A percentile compares a stretch with the other conserved stretches of the same genome.
Evolutionary conservation across 2,113 vertebrate species (phyloP).

Genomic region (Pristiophorus japonicus): DNA sequence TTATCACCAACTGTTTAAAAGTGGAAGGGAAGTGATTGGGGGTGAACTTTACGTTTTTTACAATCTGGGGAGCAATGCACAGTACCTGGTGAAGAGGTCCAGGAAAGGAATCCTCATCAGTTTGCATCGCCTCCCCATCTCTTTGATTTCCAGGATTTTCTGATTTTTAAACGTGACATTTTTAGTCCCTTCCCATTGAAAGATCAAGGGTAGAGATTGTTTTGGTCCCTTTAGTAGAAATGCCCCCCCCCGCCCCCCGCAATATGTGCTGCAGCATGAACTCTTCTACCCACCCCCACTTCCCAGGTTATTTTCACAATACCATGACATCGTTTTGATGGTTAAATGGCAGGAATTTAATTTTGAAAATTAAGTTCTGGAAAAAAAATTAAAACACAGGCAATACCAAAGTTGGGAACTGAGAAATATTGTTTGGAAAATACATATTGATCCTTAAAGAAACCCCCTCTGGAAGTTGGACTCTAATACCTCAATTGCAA

Average conservation of each 20-base stretch:
- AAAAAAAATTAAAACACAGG: neutral
- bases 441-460: neutral
- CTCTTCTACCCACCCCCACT: neutral
- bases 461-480: neutral
- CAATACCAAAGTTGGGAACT: neutral
- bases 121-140: too few relatives aligned
- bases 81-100: too few relatives aligned
- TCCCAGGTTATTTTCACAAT: neutral
- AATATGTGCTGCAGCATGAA: neutral
- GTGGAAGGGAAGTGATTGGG: conserved; percentile 39
- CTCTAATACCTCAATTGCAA: neutral
- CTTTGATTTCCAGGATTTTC: neutral
- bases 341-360: neutral
- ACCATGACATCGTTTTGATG: neutral
- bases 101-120: too few relatives aligned
- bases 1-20: conserved; percentile 53
- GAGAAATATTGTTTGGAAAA: neutral
- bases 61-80: neutral
- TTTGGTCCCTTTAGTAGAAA: neutral
- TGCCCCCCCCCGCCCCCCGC: too few relatives aligned
- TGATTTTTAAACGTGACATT: neutral
- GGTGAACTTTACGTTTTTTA: neutral
- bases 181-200: neutral
- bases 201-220: neutral
- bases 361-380: neutral